A percentile compares a stretch with the other conserved stretches of the same genome.
Conservation (phyloP, 2,888 invertebrate species). For the Drosophila kambysellisi region DNA sequence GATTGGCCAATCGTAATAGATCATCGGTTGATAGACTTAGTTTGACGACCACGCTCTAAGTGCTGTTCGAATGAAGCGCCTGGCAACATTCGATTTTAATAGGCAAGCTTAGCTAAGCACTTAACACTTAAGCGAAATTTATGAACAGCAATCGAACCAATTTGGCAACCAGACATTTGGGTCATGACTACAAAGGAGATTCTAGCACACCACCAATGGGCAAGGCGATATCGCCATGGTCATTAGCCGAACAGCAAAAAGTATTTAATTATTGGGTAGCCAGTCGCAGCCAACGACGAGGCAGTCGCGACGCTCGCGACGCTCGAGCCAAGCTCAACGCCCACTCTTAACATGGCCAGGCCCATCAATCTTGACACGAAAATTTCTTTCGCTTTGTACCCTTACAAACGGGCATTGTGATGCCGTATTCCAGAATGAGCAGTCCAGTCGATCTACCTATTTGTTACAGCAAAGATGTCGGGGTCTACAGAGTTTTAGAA, state of each 20-base stretch:
- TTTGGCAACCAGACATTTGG: constrained; percentile 66
- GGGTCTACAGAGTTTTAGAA: background rate
- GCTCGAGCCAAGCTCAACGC: constrained; percentile 60
- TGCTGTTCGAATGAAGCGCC: constrained; percentile 31
- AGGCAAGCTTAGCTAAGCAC: constrained; percentile 65
- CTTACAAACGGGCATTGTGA: background rate
- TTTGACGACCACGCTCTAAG: constrained; percentile 36
- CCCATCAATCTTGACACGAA: constrained; percentile 69
- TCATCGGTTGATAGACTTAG: constrained; percentile 24
- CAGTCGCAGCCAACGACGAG: background rate
- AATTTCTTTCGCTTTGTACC: constrained; percentile 35
- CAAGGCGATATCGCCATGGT: constrained; percentile 20
- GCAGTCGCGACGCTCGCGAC: constrained; percentile 16
- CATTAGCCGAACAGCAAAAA: constrained; percentile 59
- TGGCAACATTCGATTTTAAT: constrained; percentile 56
- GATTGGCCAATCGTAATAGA: constrained; percentile 40
- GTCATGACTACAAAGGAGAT: constrained; percentile 72
- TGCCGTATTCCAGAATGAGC: background rate
- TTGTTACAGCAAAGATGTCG: background rate
- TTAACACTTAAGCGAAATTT: constrained; percentile 69
- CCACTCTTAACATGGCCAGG: constrained; percentile 51
- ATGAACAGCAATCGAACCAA: constrained; percentile 50
- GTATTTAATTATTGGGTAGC: constrained; percentile 59
- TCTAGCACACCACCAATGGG: constrained; percentile 30
- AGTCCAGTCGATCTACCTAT: background rate